Percentiles rank a stretch among this genome's conserved stretches.
These are phyloP conservation scores for Charadrius vociferus DNA, from an alignment of 2,113 vertebrate genomes.

Conservation along the genomic window DNA sequence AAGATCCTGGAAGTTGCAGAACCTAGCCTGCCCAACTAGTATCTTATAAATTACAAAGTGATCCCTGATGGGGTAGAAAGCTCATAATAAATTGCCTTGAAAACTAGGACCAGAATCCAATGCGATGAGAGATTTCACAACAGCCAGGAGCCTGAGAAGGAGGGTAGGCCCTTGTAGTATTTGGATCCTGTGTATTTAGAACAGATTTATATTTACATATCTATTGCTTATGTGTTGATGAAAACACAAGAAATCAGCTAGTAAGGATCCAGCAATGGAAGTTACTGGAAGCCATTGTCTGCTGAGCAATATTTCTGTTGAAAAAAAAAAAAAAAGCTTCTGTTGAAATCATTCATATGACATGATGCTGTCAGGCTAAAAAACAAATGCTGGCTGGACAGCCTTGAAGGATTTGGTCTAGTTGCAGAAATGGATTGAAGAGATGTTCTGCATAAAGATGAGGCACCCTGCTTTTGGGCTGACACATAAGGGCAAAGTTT, in stretches of 20 bases:
- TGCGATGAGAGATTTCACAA: neutral
- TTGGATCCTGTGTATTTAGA: neutral
- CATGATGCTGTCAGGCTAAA: neutral
- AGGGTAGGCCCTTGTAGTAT: neutral
- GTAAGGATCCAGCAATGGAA: neutral
- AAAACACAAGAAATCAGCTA: neutral
- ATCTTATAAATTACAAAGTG: neutral
- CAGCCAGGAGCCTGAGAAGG: neutral
- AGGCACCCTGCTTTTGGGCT: neutral
- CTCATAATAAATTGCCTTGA: neutral
- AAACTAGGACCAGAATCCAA: neutral
- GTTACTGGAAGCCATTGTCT: neutral
- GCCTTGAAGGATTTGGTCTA: neutral
- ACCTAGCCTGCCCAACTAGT: neutral
- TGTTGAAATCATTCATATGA: neutral
- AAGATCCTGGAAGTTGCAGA: neutral
- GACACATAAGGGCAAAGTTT: neutral
- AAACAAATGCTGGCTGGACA: neutral
- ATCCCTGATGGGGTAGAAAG: neutral
- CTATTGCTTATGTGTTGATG: neutral
- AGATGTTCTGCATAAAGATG: neutral
- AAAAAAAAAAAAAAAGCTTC: neutral
- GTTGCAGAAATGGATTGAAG: neutral
- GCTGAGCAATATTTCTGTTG: neutral
- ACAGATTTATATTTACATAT: neutral